Evolutionary conservation across 2,797 vertebrate genomes (phyloP), one percentile per base, ranked within the genome.

Genomic region (Tinamus major): DNA sequence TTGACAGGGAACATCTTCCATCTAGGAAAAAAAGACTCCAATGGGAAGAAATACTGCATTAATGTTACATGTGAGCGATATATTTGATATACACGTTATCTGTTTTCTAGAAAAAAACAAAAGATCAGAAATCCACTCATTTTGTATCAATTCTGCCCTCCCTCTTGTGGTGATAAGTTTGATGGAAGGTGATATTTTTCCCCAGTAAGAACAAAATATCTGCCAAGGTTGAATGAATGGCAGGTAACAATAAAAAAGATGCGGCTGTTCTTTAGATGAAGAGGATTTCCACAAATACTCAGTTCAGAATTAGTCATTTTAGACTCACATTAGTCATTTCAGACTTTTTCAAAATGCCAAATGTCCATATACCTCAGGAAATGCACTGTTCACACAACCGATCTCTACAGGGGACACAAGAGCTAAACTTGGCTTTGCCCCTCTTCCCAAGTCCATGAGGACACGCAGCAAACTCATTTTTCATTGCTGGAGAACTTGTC

Each of bases 1-100:
- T 93, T 85, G 76, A 87, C 44, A 87, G 76, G 77, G 17, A 87
- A 89, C 59, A 29, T 21, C 53, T 72, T 96, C 62, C 62, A 89
- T 51, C 77, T 91, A 61, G 64, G 6, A 65, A 68, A 55, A 82
- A 7, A 69, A 82, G 15, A 72, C 65, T 80, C 19, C 33, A 81
- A 63, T 21, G 87, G 19, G 58, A 78, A 92, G 48, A 94, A 89
- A 85, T 35, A 68, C 8, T 55, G 72, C 53, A 89, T 77, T 92
- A 89, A 78, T 68, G 79, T 37, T 68, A 80, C 8, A 87, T n/a
- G 55, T 21, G 71, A 83, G 29, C 23, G 74, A 87, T 63, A 20
- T 14, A 89, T 33, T 80, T 89, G 53, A 64, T 59, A 64, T 1
- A 83, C 68, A 23, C 27, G 68, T 75, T 76, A 74, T 75, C n/a